These are phyloP conservation scores for Montipora sp. DNA, from an alignment of 64 coral and sea anemone genomes.

Conservation along the genomic window DNA sequence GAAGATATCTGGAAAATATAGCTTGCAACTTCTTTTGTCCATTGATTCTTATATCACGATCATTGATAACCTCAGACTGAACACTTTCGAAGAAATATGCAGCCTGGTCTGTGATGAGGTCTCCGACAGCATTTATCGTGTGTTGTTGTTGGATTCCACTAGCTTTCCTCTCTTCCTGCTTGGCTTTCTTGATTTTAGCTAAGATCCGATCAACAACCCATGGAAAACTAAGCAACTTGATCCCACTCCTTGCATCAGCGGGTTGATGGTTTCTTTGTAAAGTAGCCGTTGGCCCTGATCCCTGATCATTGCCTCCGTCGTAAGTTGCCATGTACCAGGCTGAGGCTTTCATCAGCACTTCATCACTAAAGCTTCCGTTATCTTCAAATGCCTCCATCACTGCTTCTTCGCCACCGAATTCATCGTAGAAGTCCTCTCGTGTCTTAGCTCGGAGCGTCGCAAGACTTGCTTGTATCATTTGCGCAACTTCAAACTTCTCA, in stretches of 20 bases:
- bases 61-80: not conserved
- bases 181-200: conserved; percentile 66
- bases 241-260: not conserved
- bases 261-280: not conserved
- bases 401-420: conserved; percentile 76
- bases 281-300: not conserved
- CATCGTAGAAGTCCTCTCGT: conserved; percentile 70
- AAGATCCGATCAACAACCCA: conserved; percentile 81
- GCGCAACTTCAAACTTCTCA: conserved; percentile 87
- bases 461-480: conserved; percentile 86
- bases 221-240: conserved; percentile 63
- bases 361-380: conserved; percentile 31
- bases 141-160: conserved; percentile 10
- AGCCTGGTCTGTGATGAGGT: conserved; percentile 51
- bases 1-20: not conserved
- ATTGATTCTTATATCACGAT: conserved; percentile 2
- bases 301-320: not conserved
- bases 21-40: conserved; percentile 6
- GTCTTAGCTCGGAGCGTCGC: conserved; percentile 58
- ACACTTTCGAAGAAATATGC: conserved; percentile 28
- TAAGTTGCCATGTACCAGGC: conserved; percentile 84
- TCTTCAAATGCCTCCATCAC: conserved; percentile 73
- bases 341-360: conserved; percentile 74
- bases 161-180: conserved; percentile 26
- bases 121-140: conserved; percentile 25